phyloP scores from a whole-genome alignment of 2,113 vertebrate species.

The Gambusia holbrooki region DNA sequence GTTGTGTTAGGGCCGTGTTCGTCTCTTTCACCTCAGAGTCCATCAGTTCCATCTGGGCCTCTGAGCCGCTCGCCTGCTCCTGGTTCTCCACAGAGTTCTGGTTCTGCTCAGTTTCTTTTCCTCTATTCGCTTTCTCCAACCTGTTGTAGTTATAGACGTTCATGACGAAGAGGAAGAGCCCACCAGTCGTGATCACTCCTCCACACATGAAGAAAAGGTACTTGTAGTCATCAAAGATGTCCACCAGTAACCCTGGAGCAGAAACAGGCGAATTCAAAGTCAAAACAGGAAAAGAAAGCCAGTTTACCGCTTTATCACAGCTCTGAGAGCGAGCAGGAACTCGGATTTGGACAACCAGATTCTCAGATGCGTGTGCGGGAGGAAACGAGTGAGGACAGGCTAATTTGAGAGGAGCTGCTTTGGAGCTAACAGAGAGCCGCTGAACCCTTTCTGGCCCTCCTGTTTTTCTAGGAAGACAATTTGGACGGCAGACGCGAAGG shows the following conservation, averaged over 20 bases:
- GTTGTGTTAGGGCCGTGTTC: conserved; percentile 19
- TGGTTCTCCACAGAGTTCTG: conserved; percentile 16
- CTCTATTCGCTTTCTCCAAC: conserved; percentile 73
- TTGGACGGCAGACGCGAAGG: conserved; percentile 60
- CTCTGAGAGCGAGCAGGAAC: conserved; percentile 28
- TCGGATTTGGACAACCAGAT: conserved; percentile 17
- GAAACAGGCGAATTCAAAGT: conserved; percentile 15
- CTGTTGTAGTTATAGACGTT: conserved; percentile 83
- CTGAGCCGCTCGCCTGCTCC: conserved; percentile 37
- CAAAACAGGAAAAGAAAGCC: neutral
- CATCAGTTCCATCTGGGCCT: conserved; percentile 12
- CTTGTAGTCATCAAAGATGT: conserved; percentile 80
- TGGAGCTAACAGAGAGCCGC: conserved; percentile 60
- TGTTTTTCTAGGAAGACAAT: conserved; percentile 62
- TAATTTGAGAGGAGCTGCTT: conserved; percentile 56
- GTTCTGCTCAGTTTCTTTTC: neutral
- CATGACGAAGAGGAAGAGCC: conserved; percentile 84
- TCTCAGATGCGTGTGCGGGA: neutral
- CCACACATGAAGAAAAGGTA: conserved; percentile 85
- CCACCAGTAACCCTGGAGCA: conserved; percentile 79
- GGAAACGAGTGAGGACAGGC: conserved; percentile 19
- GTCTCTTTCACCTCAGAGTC: conserved; percentile 31
- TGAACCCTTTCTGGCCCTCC: conserved; percentile 50
- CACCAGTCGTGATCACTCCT: conserved; percentile 79
- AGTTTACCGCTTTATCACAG: conserved; percentile 1